Conservation (phyloP, 2,888 invertebrate species). For the Plutella xylostella region DNA sequence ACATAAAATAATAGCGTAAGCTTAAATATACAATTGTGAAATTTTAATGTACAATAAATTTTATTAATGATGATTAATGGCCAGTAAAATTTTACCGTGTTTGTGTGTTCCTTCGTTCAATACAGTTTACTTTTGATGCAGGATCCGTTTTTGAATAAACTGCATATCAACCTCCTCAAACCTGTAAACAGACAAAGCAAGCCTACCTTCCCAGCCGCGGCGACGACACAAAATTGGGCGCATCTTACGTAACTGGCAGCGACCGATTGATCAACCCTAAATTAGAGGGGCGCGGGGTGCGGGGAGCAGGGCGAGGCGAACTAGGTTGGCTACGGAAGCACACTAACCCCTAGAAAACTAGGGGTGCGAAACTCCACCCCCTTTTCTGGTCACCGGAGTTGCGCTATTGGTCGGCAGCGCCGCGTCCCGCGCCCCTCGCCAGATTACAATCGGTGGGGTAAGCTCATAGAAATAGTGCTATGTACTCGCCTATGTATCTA, state of each 20-base stretch:
- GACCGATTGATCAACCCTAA: constrained; percentile 67
- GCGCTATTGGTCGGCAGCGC: constrained; percentile 63
- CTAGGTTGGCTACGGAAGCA: constrained; percentile 71
- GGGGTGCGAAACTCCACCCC: constrained; percentile 70
- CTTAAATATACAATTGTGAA: no score
- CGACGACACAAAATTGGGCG: constrained; percentile 17
- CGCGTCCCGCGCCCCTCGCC: constrained; percentile 61
- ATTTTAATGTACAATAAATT: no score
- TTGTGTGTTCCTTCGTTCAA: no score
- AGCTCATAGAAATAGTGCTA: constrained; percentile 68
- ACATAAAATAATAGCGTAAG: no score
- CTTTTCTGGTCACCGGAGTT: constrained; percentile 68
- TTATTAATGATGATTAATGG: no score
- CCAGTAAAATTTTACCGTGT: no score
- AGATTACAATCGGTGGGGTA: constrained; percentile 70
- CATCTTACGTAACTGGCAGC: constrained; percentile 48
- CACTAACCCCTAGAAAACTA: constrained; percentile 71
- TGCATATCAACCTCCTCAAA: no score
- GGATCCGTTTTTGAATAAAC: no score
- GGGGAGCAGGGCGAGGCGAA: constrained; percentile 54
- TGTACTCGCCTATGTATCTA: constrained; percentile 48
- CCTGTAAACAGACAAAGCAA: no score
- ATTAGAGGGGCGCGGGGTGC: constrained; percentile 43
- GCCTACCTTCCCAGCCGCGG: no score
- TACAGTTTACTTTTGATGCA: no score